A percentile compares a stretch with the other conserved stretches of the same genome.
These are phyloP conservation scores for Agrotis exclamationis DNA, from an alignment of 2,888 invertebrate species.

Conservation along the genomic window DNA sequence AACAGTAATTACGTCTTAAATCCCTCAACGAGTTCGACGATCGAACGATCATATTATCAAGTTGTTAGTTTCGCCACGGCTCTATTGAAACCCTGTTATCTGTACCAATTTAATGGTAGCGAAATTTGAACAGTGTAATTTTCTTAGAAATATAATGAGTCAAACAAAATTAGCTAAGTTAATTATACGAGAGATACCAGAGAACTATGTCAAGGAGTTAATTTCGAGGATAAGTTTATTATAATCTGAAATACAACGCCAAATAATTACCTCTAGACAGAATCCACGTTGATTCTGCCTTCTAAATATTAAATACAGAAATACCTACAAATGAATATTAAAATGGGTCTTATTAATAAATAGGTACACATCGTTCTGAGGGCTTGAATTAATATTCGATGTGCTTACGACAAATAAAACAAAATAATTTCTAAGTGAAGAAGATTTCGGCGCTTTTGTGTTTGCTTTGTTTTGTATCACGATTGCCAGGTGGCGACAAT, in stretches of 20 bases:
- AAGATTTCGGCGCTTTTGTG: slow-evolving; percentile 73
- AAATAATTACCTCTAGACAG: slow-evolving; percentile 43
- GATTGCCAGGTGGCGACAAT: slow-evolving; percentile 80
- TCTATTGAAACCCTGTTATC: slow-evolving; percentile 47
- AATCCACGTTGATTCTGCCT: slow-evolving; percentile 18
- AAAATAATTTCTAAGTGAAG: slow-evolving; percentile 68
- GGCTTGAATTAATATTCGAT: slow-evolving; percentile 71
- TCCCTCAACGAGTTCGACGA: slow-evolving; percentile 43
- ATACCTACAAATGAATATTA: slow-evolving; percentile 51
- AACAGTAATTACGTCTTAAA: slow-evolving; percentile 53
- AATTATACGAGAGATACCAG: slow-evolving; percentile 41
- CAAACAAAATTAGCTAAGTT: slow-evolving; percentile 48
- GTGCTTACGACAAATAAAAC: slow-evolving; percentile 72
- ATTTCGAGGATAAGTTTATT: slow-evolving; percentile 51
- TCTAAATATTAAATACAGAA: slow-evolving; percentile 33
- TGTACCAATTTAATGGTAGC: slow-evolving; percentile 47
- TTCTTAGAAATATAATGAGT: slow-evolving; percentile 35
- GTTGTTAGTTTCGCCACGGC: slow-evolving; percentile 48
- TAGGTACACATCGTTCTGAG: slow-evolving; percentile 25
- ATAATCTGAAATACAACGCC: slow-evolving; percentile 34
- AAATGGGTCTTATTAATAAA: slow-evolving; percentile 60
- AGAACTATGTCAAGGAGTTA: slow-evolving; percentile 54
- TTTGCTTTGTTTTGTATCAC: slow-evolving; percentile 72
- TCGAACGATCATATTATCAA: slow-evolving; percentile 50
- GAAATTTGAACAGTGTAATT: slow-evolving; percentile 47